Evolutionary conservation across 2,888 invertebrate species (phyloP), one percentile per base, ranked within the genome.

Genomic region (Drosophila buzzatii): DNA sequence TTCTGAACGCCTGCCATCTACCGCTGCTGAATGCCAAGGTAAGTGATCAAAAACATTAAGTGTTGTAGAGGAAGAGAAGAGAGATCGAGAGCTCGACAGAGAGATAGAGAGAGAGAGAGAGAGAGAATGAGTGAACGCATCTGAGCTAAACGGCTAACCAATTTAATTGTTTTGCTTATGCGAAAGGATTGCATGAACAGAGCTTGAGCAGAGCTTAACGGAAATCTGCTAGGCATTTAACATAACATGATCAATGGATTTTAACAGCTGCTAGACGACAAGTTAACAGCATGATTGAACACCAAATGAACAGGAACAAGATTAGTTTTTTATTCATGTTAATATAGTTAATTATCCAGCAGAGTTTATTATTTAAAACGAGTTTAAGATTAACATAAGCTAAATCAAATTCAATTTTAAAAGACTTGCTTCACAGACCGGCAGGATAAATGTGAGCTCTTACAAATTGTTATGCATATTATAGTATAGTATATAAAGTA

Each of bases 11-110:
- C 67, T 89, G 87, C 75, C 76, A 89, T 60, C 70, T 72, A 47
- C 64, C 82, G 60, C 66, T 71, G 66, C 71, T 70, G 65, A 82
- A 82, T 82, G 89, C 81, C 76, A 87, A 86, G 85, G 85, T 86
- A 70, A 86, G 85, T 83, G 27, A 57, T 41, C 10, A 51, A 4
- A 31, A 3, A 31, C 27, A 27, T 27, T 27, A 5, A 27, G 9
- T 27, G 16, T 27, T 5, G 27, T 27, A 16, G 27, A 16, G 47
- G 9, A 9, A 27, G 23, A 45, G 45, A 23, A 8, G 8, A 23
- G 8, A n/a, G n/a, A n/a, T n/a, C n/a, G n/a, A n/a, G n/a, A n/a
- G n/a, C n/a, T n/a, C n/a, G n/a, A n/a, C n/a, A n/a, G n/a, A n/a
- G n/a, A n/a, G 20, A 4, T 18, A 41, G 41, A 41, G 41, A 3